Evolutionary conservation across 1,140 invertebrate species (phyloP).

Genomic region (Hylaeus anthracinus): DNA sequence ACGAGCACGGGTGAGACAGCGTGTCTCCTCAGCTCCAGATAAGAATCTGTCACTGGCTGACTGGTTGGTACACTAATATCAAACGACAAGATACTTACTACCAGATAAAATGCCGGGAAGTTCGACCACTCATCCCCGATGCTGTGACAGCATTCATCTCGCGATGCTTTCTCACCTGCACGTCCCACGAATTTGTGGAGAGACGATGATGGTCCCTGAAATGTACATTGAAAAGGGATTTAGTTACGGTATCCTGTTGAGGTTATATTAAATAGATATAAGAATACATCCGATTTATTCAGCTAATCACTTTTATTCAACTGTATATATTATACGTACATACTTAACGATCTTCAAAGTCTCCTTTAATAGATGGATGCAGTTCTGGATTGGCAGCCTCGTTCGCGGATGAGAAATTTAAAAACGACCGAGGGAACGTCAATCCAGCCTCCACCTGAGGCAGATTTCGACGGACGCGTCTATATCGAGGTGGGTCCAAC

Average conservation of each 20-base stretch:
- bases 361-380: not conserved
- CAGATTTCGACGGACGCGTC: slow-evolving; percentile 57
- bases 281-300: no score
- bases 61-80: slow-evolving; percentile 66
- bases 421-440: slow-evolving; percentile 25
- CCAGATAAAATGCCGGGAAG: slow-evolving; percentile 73
- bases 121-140: slow-evolving; percentile 64
- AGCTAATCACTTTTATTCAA: no score
- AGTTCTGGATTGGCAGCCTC: no score
- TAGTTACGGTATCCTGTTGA: no score
- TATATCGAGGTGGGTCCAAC: slow-evolving; percentile 61
- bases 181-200: slow-evolving; percentile 5
- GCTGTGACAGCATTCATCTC: slow-evolving; percentile 41
- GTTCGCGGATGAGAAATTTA: slow-evolving; percentile 12
- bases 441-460: slow-evolving; percentile 18
- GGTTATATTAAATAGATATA: no score
- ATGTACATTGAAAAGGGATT: no score
- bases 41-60: slow-evolving; percentile 74
- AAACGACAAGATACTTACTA: slow-evolving; percentile 69
- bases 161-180: slow-evolving; percentile 32
- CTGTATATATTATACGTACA: no score
- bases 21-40: slow-evolving; percentile 72
- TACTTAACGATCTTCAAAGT: no score
- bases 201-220: not conserved
- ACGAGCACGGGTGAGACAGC: slow-evolving; percentile 69